Percentiles rank a stretch among this genome's conserved stretches.
phyloP scores from a whole-genome alignment of 1,140 invertebrate species.

The Sycophila sp. region DNA sequence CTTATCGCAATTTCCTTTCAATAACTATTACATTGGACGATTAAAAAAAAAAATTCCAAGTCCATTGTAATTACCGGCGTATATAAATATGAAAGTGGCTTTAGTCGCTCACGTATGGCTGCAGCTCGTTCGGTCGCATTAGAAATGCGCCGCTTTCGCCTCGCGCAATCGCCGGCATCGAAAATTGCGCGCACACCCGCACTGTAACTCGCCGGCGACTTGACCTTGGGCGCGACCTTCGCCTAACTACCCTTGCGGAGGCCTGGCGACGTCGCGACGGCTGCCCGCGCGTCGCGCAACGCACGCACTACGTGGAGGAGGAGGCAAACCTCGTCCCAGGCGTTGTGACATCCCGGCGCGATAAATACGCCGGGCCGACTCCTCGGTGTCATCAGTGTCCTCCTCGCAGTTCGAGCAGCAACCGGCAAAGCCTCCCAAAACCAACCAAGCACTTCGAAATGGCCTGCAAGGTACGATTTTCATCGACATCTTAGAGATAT shows the following conservation, averaged over 20 bases:
- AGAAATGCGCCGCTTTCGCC: not conserved
- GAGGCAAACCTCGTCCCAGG: not conserved
- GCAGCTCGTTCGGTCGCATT: not conserved
- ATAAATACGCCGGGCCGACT: constrained; percentile 46
- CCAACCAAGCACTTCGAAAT: constrained; percentile 47
- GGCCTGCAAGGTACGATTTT: constrained; percentile 53
- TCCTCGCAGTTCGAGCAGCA: constrained; percentile 44
- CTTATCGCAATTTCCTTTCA: no score
- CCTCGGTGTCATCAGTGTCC: constrained; percentile 52
- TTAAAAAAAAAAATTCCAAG: no score
- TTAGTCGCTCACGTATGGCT: no score
- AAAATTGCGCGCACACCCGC: not conserved
- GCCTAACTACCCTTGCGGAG: constrained; percentile 39
- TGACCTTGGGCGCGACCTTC: constrained; percentile 38
- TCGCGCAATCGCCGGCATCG: constrained; percentile 18
- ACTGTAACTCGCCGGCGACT: constrained; percentile 10
- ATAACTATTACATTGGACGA: no score
- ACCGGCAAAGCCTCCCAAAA: constrained; percentile 7
- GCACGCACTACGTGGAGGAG: constrained; percentile 35
- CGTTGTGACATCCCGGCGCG: constrained; percentile 45
- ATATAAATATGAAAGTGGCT: no score
- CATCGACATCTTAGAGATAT: no score
- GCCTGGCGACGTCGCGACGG: constrained; percentile 32
- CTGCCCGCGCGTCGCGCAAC: constrained; percentile 3
- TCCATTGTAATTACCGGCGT: no score